phyloP scores from a whole-genome alignment of 2,797 vertebrate genomes.

The Onychomys leucogaster region DNA sequence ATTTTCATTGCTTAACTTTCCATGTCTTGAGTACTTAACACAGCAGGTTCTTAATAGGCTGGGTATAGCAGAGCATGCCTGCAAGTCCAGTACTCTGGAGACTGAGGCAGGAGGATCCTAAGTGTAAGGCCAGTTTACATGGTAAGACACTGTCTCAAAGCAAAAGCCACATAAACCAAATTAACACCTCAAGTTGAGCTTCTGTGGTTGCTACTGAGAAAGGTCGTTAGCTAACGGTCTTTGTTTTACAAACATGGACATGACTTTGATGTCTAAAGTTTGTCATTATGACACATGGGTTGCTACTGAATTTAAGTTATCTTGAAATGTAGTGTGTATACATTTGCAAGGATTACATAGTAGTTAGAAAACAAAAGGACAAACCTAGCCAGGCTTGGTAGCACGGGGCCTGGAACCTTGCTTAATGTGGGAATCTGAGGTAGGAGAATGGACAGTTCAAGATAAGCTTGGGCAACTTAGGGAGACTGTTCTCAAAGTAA shows the following conservation, averaged over 20 bases:
- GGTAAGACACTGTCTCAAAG: neutral
- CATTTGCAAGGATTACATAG: neutral
- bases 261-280: constrained; percentile 53
- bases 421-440: neutral
- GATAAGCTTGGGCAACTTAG: neutral
- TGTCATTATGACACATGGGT: constrained; percentile 29
- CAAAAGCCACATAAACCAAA: neutral
- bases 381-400: neutral
- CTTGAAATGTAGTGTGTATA: constrained; percentile 37
- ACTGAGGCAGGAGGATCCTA: neutral
- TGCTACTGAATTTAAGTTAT: constrained; percentile 29
- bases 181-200: neutral
- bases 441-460: neutral
- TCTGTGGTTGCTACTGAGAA: constrained; percentile 35
- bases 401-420: neutral
- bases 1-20: neutral
- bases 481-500: neutral
- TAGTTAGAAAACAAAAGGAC: constrained; percentile 39
- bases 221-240: constrained; percentile 26
- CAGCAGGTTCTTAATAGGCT: neutral
- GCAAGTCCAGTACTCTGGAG: neutral
- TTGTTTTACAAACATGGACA: constrained; percentile 35
- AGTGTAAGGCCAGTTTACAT: neutral
- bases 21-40: constrained; percentile 12
- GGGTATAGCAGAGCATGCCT: neutral